Percentiles rank a stretch among this genome's conserved stretches.
Evolutionary conservation across 2,888 invertebrate genomes (phyloP).

Genomic region (Gastrophysa polygoni): DNA sequence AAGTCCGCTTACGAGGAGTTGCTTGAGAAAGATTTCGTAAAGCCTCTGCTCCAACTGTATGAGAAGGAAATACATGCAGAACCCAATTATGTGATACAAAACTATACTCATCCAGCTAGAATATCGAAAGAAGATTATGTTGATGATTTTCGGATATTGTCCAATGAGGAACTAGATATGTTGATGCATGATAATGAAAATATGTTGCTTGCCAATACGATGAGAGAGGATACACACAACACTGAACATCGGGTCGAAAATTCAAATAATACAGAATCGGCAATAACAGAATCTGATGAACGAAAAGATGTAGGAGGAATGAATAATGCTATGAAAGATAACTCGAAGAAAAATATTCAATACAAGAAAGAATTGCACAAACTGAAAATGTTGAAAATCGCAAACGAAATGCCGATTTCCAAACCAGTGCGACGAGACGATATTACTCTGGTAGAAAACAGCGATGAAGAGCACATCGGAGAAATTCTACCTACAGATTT

Average conservation of each 20-base stretch:
- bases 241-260: not conserved
- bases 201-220: not conserved
- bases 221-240: not conserved
- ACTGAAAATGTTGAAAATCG: not conserved
- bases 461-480: slow-evolving; percentile 55
- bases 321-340: slow-evolving; percentile 3
- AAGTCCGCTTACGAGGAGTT: slow-evolving; percentile 52
- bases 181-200: slow-evolving; percentile 39
- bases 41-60: slow-evolving; percentile 52
- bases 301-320: not conserved
- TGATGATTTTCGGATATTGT: slow-evolving; percentile 44
- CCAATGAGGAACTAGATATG: slow-evolving; percentile 48
- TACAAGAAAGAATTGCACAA: not conserved
- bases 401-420: slow-evolving; percentile 5
- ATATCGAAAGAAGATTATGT: slow-evolving; percentile 52
- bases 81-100: slow-evolving; percentile 38
- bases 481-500: slow-evolving; percentile 54
- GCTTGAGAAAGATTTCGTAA: slow-evolving; percentile 53
- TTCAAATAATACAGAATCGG: not conserved
- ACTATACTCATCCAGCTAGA: slow-evolving; percentile 33
- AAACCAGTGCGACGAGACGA: slow-evolving; percentile 41
- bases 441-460: slow-evolving; percentile 37
- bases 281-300: not conserved
- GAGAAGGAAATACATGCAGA: slow-evolving; percentile 45
- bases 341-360: not conserved